Evolutionary conservation across 2,113 vertebrate species (phyloP).

Genomic region (Oncorhynchus keta): DNA sequence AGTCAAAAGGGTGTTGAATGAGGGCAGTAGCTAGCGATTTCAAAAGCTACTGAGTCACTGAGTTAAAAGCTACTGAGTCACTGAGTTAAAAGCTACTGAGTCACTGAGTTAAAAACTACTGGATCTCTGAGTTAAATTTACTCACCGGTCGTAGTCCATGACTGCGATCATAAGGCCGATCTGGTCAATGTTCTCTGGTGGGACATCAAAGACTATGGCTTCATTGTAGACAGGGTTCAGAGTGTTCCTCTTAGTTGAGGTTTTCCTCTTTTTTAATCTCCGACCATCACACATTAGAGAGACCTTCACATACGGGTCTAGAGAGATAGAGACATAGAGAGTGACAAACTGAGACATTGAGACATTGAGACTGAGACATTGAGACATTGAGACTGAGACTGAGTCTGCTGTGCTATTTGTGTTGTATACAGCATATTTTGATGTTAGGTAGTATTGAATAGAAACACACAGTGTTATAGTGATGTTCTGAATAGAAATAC

Average conservation of each 20-base stretch:
- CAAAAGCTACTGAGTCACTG: too few relatives aligned
- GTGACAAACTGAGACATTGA: too few relatives aligned
- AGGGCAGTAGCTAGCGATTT: too few relatives aligned
- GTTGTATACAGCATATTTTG: neutral
- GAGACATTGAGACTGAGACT: neutral
- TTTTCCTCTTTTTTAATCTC: conserved; percentile 97
- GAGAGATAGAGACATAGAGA: too few relatives aligned
- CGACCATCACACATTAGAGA: conserved; percentile 97
- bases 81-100: neutral
- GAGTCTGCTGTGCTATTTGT: neutral
- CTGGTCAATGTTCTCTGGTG: conserved; percentile 96
- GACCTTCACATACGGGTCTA: conserved; percentile 98
- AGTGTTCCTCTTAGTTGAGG: conserved; percentile 97
- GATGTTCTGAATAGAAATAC: too few relatives aligned
- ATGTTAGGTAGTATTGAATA: neutral
- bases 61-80: neutral
- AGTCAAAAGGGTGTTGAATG: too few relatives aligned
- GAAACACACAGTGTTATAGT: neutral
- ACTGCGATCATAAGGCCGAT: conserved; percentile 96
- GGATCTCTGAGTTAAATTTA: neutral
- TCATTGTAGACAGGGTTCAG: conserved; percentile 98
- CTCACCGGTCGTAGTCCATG: conserved; percentile 99
- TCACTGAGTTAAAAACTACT: too few relatives aligned
- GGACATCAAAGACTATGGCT: conserved; percentile 99
- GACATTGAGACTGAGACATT: too few relatives aligned